A percentile compares a stretch with the other conserved stretches of the same genome.
Evolutionary conservation across 2,888 invertebrate species (phyloP).

Genomic region (Drosophila longiperda): DNA sequence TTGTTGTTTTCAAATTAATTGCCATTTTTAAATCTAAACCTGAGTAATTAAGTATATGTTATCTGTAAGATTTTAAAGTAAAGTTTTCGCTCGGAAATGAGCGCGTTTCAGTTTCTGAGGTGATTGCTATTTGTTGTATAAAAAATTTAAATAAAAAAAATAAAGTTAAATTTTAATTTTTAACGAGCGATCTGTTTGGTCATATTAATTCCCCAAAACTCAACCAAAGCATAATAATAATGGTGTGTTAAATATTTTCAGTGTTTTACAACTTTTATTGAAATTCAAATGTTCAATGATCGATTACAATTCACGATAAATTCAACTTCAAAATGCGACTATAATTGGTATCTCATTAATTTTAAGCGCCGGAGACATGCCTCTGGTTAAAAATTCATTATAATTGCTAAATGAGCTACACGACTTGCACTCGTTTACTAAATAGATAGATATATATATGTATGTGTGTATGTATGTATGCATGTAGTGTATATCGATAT

Average conservation of each 20-base stretch:
- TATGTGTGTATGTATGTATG: slow-evolving; percentile 4
- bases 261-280: slow-evolving; percentile 68
- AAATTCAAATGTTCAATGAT: slow-evolving; percentile 74
- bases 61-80: background rate
- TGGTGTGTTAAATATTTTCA: background rate
- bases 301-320: slow-evolving; percentile 70
- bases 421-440: slow-evolving; percentile 22
- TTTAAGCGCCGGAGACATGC: slow-evolving; percentile 48
- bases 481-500: slow-evolving; percentile 11
- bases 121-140: background rate
- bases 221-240: background rate
- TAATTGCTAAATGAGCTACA: slow-evolving; percentile 42
- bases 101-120: background rate
- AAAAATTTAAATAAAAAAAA: background rate
- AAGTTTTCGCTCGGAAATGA: background rate
- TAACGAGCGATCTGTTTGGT: background rate
- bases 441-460: slow-evolving; percentile 19
- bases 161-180: no score
- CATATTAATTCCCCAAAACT: background rate
- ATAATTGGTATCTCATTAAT: slow-evolving; percentile 41
- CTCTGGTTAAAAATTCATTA: slow-evolving; percentile 41
- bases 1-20: background rate
- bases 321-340: slow-evolving; percentile 75
- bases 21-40: background rate
- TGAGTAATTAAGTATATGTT: background rate